These are phyloP conservation scores for Meriones unguiculatus DNA, from an alignment of 2,113 vertebrate genomes.

Conservation along the genomic window DNA sequence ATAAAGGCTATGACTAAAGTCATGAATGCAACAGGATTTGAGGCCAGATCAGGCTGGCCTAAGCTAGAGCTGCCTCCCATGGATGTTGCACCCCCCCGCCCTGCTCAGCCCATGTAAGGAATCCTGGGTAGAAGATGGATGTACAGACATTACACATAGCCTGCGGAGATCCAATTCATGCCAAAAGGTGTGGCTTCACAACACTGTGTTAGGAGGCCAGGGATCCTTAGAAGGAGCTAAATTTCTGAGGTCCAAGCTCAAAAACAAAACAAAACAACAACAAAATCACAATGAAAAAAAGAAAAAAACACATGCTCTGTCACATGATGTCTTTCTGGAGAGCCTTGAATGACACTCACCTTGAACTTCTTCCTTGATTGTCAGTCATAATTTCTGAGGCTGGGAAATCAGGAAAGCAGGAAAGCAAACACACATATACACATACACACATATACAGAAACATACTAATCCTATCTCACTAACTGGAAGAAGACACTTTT, in stretches of 20 bases:
- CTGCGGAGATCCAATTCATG: not conserved
- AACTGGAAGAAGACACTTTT: not conserved
- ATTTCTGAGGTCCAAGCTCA: not conserved
- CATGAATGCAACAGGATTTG: no score
- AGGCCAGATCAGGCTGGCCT: not conserved
- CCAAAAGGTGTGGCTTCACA: not conserved
- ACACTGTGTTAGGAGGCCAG: fast-evolving
- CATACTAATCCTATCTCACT: no score
- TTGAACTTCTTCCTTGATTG: not conserved
- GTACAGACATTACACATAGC: no score
- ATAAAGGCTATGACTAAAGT: not conserved
- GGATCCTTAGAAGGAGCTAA: no score
- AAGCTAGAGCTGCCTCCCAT: not conserved
- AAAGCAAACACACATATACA: not conserved
- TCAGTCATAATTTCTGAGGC: not conserved
- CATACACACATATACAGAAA: not conserved
- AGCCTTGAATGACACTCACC: not conserved
- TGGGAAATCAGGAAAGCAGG: not conserved
- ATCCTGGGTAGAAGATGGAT: no score
- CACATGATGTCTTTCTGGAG: no score
- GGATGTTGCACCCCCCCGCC: fast-evolving
- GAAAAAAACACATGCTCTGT: no score
- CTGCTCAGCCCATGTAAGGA: not conserved
- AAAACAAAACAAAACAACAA: not conserved
- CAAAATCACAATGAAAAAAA: no score